A percentile compares a stretch with the other conserved stretches of the same genome.
These are phyloP conservation scores for Temnothorax curvispinosus DNA, from an alignment of 1,140 invertebrate species.

Conservation along the genomic window DNA sequence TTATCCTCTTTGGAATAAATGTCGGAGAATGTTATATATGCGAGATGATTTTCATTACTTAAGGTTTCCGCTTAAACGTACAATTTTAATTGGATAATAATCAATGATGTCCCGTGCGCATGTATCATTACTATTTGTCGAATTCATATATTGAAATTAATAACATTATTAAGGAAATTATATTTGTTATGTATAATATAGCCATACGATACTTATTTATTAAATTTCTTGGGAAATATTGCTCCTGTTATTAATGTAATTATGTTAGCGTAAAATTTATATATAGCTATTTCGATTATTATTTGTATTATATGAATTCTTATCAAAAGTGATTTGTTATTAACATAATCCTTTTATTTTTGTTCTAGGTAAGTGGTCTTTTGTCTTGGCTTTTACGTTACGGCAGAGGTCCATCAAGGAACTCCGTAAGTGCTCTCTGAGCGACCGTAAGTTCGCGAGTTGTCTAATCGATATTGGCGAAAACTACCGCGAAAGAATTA, in stretches of 20 bases:
- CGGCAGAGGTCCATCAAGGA: constrained; percentile 8
- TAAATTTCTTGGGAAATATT: background rate
- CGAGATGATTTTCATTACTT: background rate
- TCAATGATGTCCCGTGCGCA: background rate
- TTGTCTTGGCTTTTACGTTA: constrained; percentile 48
- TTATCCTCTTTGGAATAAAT: background rate
- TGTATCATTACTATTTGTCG: background rate
- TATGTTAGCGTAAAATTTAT: background rate
- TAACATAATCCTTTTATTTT: constrained; percentile 36
- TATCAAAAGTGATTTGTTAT: background rate
- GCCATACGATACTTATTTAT: background rate
- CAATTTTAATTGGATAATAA: background rate
- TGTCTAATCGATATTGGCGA: constrained; percentile 48
- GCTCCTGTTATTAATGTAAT: background rate
- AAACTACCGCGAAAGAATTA: constrained; percentile 51
- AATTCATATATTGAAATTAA: background rate
- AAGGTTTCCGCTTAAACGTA: background rate
- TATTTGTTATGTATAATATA: background rate
- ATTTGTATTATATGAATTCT: background rate
- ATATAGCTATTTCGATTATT: background rate
- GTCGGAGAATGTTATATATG: background rate
- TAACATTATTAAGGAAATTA: background rate
- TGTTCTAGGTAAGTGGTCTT: constrained; percentile 36
- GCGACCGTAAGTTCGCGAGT: background rate
- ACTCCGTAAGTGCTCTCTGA: constrained; percentile 38